phyloP scores from a whole-genome alignment of 1,140 invertebrate species.

The Gryon sp. region DNA sequence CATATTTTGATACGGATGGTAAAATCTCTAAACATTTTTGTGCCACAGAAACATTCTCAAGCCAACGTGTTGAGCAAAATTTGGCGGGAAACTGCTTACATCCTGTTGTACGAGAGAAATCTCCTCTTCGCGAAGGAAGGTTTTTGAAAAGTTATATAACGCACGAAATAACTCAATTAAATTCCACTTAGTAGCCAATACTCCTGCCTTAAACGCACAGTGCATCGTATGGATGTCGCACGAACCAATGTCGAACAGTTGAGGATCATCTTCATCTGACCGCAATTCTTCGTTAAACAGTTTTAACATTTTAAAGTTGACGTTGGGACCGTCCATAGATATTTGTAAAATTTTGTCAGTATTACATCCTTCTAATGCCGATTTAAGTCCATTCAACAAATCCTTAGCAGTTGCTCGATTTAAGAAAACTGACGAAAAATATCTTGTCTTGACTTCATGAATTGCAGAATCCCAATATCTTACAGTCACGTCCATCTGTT shows the following conservation, averaged over 20 bases:
- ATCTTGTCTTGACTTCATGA: conserved; percentile 10
- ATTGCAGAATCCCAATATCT: conserved; percentile 12
- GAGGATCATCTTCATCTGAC: conserved; percentile 6
- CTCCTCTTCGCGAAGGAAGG: conserved; percentile 9
- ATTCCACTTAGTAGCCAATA: conserved; percentile 37
- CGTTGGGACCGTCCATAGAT: conserved; percentile 29
- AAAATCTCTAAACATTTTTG: conserved; percentile 42
- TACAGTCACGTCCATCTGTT: conserved; percentile 13
- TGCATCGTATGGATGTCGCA: conserved; percentile 18
- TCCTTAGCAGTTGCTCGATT: conserved; percentile 3
- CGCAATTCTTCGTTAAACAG: not conserved
- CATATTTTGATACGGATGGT: conserved; percentile 27
- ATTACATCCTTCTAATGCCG: not conserved
- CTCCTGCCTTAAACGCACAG: conserved; percentile 12
- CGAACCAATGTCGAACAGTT: conserved; percentile 14
- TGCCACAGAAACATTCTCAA: conserved; percentile 55
- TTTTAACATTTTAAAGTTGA: conserved; percentile 21
- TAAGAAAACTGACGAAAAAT: conserved; percentile 19
- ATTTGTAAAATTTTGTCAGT: conserved; percentile 14
- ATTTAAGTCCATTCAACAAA: conserved; percentile 1
- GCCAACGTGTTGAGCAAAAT: conserved; percentile 62
- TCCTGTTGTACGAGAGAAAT: conserved; percentile 1
- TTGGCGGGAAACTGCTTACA: conserved; percentile 38
- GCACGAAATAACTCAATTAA: conserved; percentile 35
- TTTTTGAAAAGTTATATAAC: conserved; percentile 22